Conservation (phyloP, 2,888 invertebrate genomes). For the Limnephilus marmoratus region DNA sequence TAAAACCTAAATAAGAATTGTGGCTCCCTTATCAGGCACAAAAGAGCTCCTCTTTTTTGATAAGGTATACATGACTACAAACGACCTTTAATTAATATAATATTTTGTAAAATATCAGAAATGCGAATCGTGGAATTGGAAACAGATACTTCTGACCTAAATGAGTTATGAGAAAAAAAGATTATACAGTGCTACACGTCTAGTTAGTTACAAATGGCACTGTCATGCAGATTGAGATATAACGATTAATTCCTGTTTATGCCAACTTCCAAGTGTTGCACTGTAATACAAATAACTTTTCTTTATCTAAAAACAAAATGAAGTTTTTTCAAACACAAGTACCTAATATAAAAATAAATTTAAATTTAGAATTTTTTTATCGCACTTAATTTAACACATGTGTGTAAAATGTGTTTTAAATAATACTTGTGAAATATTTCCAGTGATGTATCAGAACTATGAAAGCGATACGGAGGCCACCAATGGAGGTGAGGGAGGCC, state of each 20-base stretch:
- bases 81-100: too few species aligned
- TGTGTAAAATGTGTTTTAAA: background rate
- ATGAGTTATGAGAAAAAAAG: background rate
- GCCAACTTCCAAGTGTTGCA: too few species aligned
- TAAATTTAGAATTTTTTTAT: background rate
- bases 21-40: too few species aligned
- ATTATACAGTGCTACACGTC: too few species aligned
- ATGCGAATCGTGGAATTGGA: background rate
- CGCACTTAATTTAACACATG: background rate
- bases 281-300: background rate
- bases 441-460: constrained; percentile 62
- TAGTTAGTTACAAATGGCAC: too few species aligned
- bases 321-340: background rate
- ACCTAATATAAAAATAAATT: background rate
- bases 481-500: constrained; percentile 66
- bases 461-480: constrained; percentile 61
- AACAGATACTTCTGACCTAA: background rate
- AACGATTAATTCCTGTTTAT: too few species aligned
- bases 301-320: background rate
- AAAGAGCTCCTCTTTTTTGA: too few species aligned
- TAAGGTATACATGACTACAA: too few species aligned
- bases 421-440: background rate
- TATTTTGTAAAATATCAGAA: background rate
- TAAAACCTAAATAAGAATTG: too few species aligned
- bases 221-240: too few species aligned